phyloP scores from a whole-genome alignment of 23 tunicate genomes.

The Styela plicata region DNA sequence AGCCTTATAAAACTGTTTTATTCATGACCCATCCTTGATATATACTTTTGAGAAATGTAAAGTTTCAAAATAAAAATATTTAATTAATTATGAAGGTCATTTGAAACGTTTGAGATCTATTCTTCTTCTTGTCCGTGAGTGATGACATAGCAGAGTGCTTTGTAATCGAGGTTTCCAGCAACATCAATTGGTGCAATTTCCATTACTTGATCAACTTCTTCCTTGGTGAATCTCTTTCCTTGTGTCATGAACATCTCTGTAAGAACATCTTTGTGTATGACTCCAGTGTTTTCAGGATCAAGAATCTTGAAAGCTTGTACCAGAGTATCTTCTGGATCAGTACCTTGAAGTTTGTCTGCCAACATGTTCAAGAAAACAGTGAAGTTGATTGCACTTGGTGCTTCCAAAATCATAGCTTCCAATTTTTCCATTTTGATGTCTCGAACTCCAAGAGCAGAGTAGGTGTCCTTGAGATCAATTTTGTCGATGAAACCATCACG shows the following conservation, averaged over 20 bases:
- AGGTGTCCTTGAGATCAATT: slow-evolving; percentile 87
- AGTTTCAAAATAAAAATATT: too few relatives aligned
- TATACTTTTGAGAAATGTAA: too few relatives aligned
- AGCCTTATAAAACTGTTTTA: too few relatives aligned
- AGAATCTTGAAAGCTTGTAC: slow-evolving; percentile 92
- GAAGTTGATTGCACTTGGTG: slow-evolving; percentile 89
- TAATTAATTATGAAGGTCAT: too few relatives aligned
- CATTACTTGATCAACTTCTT: slow-evolving; percentile 80
- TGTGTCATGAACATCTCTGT: slow-evolving; percentile 79
- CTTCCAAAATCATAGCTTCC: slow-evolving; percentile 91
- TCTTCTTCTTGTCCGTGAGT: slow-evolving; percentile 99
- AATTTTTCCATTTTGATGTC: slow-evolving; percentile 85
- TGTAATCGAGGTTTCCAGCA: slow-evolving; percentile 84
- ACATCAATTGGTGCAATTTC: slow-evolving; percentile 82
- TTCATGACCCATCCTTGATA: too few relatives aligned
- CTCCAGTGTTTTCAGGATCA: slow-evolving; percentile 90
- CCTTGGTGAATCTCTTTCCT: slow-evolving; percentile 79
- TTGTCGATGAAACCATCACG: slow-evolving; percentile 96
- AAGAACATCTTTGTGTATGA: slow-evolving; percentile 79
- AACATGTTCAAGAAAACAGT: slow-evolving; percentile 96
- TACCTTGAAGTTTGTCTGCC: slow-evolving; percentile 94
- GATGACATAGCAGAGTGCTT: slow-evolving; percentile 75
- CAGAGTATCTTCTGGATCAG: slow-evolving; percentile 91
- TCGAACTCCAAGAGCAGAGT: slow-evolving; percentile 88
- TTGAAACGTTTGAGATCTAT: too few relatives aligned